Evolutionary conservation across 2,113 vertebrate species (phyloP).

Genomic region (Ictalurus furcatus): DNA sequence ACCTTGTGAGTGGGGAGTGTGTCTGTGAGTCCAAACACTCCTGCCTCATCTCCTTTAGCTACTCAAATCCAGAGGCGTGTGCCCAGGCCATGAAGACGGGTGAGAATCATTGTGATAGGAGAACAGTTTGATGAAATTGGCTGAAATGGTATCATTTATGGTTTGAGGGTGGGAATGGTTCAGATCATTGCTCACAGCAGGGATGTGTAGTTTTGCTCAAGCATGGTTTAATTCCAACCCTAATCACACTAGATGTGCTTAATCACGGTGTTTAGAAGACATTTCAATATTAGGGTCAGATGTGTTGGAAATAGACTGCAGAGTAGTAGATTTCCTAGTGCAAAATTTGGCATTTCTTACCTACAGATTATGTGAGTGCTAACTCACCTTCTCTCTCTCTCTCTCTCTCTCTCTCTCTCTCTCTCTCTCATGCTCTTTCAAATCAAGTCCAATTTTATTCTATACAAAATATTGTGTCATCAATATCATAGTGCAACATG

Average conservation of each 20-base stretch:
- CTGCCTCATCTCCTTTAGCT: slow-evolving; percentile 69
- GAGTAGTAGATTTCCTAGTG: neutral
- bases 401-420: neutral
- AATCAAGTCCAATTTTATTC: neutral
- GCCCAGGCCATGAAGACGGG: slow-evolving; percentile 66
- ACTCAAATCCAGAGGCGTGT: slow-evolving; percentile 70
- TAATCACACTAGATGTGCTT: neutral
- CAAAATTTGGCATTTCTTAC: neutral
- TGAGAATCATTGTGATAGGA: slow-evolving; percentile 46
- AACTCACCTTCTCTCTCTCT: neutral
- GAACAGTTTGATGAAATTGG: neutral
- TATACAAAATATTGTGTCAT: neutral
- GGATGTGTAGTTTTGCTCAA: neutral
- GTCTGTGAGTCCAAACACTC: slow-evolving; percentile 72
- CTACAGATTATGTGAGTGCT: neutral
- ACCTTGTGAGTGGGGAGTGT: slow-evolving; percentile 66
- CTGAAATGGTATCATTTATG: neutral
- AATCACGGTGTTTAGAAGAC: neutral
- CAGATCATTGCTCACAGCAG: neutral
- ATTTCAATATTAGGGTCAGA: neutral
- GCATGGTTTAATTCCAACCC: neutral
- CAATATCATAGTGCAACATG: neutral
- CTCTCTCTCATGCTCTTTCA: neutral
- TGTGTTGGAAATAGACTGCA: neutral
- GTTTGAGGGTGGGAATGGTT: neutral